Base-by-base conservation (phyloP, 2,888 invertebrate species). In the Parnassius smintheus region DNA sequence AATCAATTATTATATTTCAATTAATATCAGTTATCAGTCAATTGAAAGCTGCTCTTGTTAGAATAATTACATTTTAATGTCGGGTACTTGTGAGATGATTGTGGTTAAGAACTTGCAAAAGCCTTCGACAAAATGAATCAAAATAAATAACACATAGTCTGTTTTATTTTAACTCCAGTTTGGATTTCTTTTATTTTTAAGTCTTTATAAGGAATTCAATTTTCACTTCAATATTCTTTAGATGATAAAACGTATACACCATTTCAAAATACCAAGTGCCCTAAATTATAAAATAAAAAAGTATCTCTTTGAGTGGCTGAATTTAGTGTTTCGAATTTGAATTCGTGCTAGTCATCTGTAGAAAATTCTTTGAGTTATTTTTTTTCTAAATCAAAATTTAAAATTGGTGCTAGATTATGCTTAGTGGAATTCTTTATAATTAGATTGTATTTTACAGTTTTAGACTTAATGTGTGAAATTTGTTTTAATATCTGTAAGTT, bases 291-390 rank as follows among this genome's bases (percentile, higher is more conserved):
- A 4, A 13, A 49, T 2, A 9, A 3, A 51, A 11, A n/a, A 51
- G 46, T 35, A 45, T 25, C 56, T 46, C 41, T 50, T 57, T 45
- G 52, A 45, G 9, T 52, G 13, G 46, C 59, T 53, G 35, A 59
- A 61, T 56, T 61, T 12, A 57, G 46, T 53, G 58, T 64, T 68
- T 71, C 65, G 66, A 69, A 66, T 68, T 62, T 69, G 65, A 65
- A 71, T 71, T 75, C 73, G 72, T 75, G 77, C 82, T 81, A 81
- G 82, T 81, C 81, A 81, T 77, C 74, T 72, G 66, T 75, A 72
- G 67, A 69, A 72, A 73, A 69, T 68, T 71, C 65, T 63, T 52
- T 2, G 65, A 56, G 68, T 68, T 72, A 70, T 62, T 59, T 66
- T 63, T 56, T 61, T 64, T 9, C 54, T 56, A 63, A 67, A 67